Base-by-base conservation (phyloP, 2,797 vertebrate species). In the Vespertilio murinus region DNA sequence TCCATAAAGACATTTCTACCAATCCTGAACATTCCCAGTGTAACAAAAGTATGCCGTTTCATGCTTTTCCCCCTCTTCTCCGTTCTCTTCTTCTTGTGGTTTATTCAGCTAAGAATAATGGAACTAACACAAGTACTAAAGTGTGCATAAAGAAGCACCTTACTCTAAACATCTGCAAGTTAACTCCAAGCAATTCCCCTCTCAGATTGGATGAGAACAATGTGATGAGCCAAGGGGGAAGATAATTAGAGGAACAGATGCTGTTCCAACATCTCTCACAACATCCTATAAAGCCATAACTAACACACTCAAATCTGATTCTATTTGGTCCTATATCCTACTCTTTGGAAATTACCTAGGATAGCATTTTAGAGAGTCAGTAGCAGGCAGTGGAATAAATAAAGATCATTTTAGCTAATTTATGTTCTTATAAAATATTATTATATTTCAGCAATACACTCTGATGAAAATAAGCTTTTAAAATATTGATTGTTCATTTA, bases 361-460 rank as follows among this genome's bases (percentile, higher is more conserved):
- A 22, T 71, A 92, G 47, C 80, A 82, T 83, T 94, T 28, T 20
- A 90, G n/a, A 18, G 11, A 30, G 6, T 38, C 75, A 87, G 59
- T 79, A 49, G 30, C 28, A 88, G 52, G 22, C 28, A 64, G 22
- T 47, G 78, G 38, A 65, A 85, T 6, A 88, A 33, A 52, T 22
- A 42, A 86, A 91, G 49, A 23, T 6, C 16, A 61, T 70, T 79
- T 88, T 73, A 85, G 33, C 22, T 92, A 73, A 80, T 71, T 88
- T 90, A 47, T 94, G 95, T 85, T 54, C 87, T 69, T 93, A 33
- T 94, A n/a, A 88, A 94, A 79, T 91, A 74, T 79, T 79, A 84
- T 11, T 70, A 38, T 45, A 78, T 84, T 79, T 35, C 90, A 80
- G 9, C 18, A 87, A n/a, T 64, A 30, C 9, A 56, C 45, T 6